Evolutionary conservation across 2,797 vertebrate species (phyloP).

Genomic region (Tenualosa ilisha): DNA sequence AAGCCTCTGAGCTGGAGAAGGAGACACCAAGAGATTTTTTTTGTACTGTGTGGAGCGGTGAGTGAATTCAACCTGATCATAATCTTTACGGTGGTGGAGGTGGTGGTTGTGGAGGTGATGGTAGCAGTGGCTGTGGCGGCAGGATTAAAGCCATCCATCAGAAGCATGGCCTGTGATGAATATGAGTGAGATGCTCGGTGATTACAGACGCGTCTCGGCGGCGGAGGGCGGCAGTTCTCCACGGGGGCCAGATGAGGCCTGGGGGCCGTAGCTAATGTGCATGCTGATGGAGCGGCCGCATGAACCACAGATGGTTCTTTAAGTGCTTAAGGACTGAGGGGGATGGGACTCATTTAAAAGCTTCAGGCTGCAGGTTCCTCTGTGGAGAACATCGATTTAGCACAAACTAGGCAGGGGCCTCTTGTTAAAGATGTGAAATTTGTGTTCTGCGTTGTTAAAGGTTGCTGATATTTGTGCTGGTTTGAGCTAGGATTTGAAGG

Average conservation of each 20-base stretch:
- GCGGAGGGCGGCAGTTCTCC: background rate
- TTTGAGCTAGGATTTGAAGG: too few relatives aligned
- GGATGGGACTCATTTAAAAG: background rate
- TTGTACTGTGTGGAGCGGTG: background rate
- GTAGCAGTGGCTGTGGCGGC: background rate
- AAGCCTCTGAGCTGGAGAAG: background rate
- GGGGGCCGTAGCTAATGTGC: background rate
- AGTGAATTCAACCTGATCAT: constrained; percentile 30
- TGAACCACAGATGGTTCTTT: background rate
- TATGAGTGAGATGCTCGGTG: background rate
- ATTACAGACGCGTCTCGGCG: background rate
- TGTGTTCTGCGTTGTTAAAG: background rate
- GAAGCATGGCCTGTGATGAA: background rate
- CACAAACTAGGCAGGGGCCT: background rate
- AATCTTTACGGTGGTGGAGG: constrained; percentile 32
- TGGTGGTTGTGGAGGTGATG: too few relatives aligned
- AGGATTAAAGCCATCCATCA: constrained; percentile 46
- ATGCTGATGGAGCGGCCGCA: background rate
- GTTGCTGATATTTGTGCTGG: too few relatives aligned
- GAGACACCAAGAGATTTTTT: background rate
- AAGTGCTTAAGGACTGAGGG: background rate
- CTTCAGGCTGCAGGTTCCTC: background rate
- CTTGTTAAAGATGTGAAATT: background rate
- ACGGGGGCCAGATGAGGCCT: background rate
- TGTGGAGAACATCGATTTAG: background rate